These are phyloP conservation scores for Ecliptopera silaceata DNA, from an alignment of 2,888 invertebrate species.

Conservation along the genomic window DNA sequence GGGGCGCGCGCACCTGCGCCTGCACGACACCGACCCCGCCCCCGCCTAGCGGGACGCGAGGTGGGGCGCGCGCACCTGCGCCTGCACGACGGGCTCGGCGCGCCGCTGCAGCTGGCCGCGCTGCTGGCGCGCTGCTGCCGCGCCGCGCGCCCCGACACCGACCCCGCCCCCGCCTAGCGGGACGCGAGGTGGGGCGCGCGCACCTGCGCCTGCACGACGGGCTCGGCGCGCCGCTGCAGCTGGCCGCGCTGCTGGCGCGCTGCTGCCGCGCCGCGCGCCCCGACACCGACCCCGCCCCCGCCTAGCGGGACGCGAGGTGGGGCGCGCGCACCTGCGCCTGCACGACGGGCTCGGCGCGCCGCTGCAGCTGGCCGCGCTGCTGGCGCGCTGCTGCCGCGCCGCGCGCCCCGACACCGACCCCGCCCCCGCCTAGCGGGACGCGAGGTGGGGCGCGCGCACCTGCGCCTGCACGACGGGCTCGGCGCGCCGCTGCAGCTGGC, in stretches of 20 bases:
- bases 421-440: too few species aligned
- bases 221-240: neutral
- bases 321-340: conserved; percentile 54
- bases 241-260: neutral
- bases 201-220: neutral
- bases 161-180: too few species aligned
- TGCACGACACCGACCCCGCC: too few species aligned
- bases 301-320: conserved; percentile 96
- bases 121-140: conserved; percentile 10
- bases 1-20: too few species aligned
- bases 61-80: conserved; percentile 83
- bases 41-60: conserved; percentile 95
- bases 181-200: neutral
- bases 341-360: neutral
- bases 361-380: conserved; percentile 3
- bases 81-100: neutral
- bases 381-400: conserved; percentile 2
- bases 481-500: neutral
- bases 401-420: conserved; percentile 23
- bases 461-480: neutral
- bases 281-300: neutral
- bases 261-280: neutral
- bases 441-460: neutral
- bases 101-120: conserved; percentile 6
- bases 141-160: conserved; percentile 24